These are phyloP conservation scores for Eristalinus sepulchralis DNA, from an alignment of 2,888 invertebrate genomes.

Conservation along the genomic window DNA sequence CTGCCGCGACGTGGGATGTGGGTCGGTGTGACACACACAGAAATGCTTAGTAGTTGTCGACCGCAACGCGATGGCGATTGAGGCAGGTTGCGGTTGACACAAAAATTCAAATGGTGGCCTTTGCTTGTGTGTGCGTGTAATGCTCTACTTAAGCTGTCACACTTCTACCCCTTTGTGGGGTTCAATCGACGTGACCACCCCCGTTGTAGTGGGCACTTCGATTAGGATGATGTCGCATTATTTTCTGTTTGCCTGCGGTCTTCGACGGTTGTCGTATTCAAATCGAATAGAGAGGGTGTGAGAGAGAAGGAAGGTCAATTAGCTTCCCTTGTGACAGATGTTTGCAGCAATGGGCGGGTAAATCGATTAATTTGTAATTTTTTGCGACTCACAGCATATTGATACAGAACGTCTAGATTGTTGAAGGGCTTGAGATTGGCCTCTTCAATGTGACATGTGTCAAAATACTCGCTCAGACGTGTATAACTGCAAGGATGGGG, in stretches of 20 bases:
- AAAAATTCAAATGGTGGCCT: not conserved
- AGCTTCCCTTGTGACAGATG: conserved; percentile 20
- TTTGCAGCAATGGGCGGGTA: conserved; percentile 4
- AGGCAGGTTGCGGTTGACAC: conserved; percentile 56
- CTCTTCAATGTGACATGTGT: too few species aligned
- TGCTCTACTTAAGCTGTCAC: conserved; percentile 32
- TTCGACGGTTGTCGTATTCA: conserved; percentile 8
- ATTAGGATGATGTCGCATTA: too few species aligned
- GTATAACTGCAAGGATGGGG: too few species aligned
- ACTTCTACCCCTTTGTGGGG: conserved; percentile 21
- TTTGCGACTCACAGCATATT: too few species aligned
- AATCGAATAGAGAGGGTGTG: not conserved
- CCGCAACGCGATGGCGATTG: conserved; percentile 50
- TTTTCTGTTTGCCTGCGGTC: conserved; percentile 3
- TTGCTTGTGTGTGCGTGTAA: conserved; percentile 10
- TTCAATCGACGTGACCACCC: conserved; percentile 14
- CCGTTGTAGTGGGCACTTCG: not conserved
- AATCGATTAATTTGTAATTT: conserved; percentile 34
- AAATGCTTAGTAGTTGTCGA: not conserved
- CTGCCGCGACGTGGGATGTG: not conserved
- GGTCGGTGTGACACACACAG: not conserved
- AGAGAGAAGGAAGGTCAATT: not conserved
- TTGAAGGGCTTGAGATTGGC: too few species aligned
- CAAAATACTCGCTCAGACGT: too few species aligned
- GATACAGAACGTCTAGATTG: not conserved